These are phyloP conservation scores for Epinotia bilunana DNA, from an alignment of 2,888 invertebrate genomes.

Conservation along the genomic window DNA sequence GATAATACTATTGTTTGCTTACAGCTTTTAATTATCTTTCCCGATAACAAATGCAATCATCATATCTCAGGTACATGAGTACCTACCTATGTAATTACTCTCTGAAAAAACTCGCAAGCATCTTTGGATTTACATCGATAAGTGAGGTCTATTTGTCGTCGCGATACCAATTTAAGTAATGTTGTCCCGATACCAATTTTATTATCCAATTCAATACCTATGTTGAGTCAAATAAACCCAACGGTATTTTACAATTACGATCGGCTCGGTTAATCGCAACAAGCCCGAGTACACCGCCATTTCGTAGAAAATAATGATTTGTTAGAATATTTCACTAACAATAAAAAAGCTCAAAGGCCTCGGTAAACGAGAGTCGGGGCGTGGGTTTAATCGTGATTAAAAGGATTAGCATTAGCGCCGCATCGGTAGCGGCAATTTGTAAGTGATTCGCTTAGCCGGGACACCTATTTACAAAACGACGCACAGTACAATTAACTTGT, in stretches of 20 bases:
- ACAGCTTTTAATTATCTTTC: too few relatives aligned
- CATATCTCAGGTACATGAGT: too few relatives aligned
- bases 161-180: not conserved
- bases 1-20: too few relatives aligned
- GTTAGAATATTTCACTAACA: slow-evolving; percentile 20
- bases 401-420: slow-evolving; percentile 51
- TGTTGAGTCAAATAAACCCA: not conserved
- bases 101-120: too few relatives aligned
- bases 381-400: slow-evolving; percentile 49
- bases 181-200: not conserved
- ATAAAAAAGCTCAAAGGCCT: slow-evolving; percentile 29
- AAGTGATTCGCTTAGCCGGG: slow-evolving; percentile 51
- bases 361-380: slow-evolving; percentile 27
- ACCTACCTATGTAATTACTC: too few relatives aligned
- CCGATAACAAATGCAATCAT: too few relatives aligned
- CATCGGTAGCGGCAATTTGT: slow-evolving; percentile 52
- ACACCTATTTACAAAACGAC: slow-evolving; percentile 31
- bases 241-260: not conserved
- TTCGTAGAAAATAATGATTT: slow-evolving; percentile 20
- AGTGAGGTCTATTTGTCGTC: not conserved
- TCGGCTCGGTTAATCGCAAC: not conserved
- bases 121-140: too few relatives aligned
- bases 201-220: not conserved
- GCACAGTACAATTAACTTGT: slow-evolving; percentile 21
- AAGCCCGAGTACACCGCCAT: not conserved